phyloP scores from a whole-genome alignment of 2,113 vertebrate genomes.

The Sander vitreus region DNA sequence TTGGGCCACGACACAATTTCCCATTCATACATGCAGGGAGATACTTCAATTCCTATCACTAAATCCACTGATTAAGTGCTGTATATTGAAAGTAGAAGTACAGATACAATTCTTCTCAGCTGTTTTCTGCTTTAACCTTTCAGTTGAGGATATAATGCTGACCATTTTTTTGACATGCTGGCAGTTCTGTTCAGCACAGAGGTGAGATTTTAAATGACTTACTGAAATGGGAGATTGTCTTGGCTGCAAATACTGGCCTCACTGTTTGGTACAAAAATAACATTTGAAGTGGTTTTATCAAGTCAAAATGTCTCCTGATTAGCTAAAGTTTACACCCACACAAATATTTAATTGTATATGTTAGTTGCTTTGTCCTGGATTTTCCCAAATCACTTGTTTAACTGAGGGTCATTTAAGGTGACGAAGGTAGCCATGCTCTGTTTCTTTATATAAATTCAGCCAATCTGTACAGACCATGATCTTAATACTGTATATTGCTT shows the following conservation, averaged over 20 bases:
- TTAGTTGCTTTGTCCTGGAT: not conserved
- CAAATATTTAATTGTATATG: not conserved
- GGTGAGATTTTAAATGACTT: slow-evolving; percentile 38
- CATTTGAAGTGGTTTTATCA: not conserved
- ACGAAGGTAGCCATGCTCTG: not conserved
- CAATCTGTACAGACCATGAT: not conserved
- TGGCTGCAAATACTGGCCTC: slow-evolving; percentile 10
- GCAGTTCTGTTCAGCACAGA: not conserved
- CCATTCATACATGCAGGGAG: not conserved
- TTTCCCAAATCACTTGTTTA: not conserved
- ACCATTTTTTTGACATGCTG: not conserved
- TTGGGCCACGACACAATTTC: slow-evolving; percentile 6
- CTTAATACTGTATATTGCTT: not conserved
- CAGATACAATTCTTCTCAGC: not conserved
- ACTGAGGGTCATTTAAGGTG: slow-evolving; percentile 6
- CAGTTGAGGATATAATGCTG: not conserved
- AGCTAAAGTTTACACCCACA: not conserved
- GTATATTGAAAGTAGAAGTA: not conserved
- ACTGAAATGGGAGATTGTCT: slow-evolving; percentile 44
- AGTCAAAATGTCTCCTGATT: not conserved
- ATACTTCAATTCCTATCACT: not conserved
- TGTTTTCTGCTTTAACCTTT: not conserved
- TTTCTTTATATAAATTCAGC: not conserved
- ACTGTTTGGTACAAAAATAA: slow-evolving; percentile 6
- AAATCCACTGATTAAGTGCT: not conserved